phyloP scores from a whole-genome alignment of 1,140 invertebrate genomes.

The Zaprionus lachaisei region DNA sequence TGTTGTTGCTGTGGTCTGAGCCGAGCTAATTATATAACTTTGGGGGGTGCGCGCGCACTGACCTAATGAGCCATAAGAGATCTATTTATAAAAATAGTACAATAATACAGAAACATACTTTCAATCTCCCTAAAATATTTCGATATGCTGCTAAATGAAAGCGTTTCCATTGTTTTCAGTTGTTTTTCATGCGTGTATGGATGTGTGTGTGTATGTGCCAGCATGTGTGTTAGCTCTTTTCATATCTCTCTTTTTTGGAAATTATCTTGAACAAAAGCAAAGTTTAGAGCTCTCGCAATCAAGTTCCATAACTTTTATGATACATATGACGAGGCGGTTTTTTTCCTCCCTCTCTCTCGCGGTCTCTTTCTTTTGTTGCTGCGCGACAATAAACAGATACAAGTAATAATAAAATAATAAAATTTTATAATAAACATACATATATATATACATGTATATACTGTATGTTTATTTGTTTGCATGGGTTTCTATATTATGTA shows the following conservation, averaged over 20 bases:
- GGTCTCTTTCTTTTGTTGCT: background rate
- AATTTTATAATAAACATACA: conserved; percentile 60
- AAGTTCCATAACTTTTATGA: conserved; percentile 43
- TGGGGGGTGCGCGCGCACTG: conserved; percentile 48
- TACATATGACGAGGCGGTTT: conserved; percentile 53
- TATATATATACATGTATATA: conserved; percentile 6
- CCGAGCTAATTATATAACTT: conserved; percentile 69
- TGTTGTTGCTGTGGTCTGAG: conserved; percentile 22
- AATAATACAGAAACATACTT: conserved; percentile 24
- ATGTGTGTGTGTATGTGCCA: background rate
- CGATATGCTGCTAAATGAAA: conserved; percentile 57
- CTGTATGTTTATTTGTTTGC: conserved; percentile 40
- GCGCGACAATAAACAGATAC: conserved; percentile 57
- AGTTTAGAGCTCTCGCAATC: conserved; percentile 38
- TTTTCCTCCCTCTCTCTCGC: background rate
- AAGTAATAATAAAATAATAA: conserved; percentile 70
- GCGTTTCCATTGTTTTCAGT: conserved; percentile 62
- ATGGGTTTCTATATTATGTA: conserved; percentile 50
- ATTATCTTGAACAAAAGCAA: conserved; percentile 45
- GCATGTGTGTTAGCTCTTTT: background rate
- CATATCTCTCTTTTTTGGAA: conserved; percentile 23
- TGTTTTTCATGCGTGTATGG: background rate
- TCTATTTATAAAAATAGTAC: conserved; percentile 44
- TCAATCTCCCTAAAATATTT: conserved; percentile 23
- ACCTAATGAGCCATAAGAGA: conserved; percentile 68